Percentiles rank a stretch among this genome's conserved stretches.
These are phyloP conservation scores for Mirza zaza DNA, from an alignment of 2,113 vertebrate genomes.

Conservation along the genomic window DNA sequence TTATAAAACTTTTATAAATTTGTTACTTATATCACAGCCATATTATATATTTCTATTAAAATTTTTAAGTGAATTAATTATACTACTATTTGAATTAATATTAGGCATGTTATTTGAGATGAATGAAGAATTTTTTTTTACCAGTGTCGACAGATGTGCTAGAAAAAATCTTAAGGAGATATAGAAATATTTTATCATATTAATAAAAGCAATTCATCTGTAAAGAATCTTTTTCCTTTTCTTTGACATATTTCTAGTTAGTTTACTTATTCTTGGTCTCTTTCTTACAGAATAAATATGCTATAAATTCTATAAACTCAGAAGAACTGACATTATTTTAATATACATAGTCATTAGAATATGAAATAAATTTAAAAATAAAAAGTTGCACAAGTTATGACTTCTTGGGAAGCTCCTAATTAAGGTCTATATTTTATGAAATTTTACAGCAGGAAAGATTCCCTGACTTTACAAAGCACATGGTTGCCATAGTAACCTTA, in stretches of 20 bases:
- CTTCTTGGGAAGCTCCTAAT: not conserved
- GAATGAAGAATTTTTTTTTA: not conserved
- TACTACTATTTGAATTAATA: not conserved
- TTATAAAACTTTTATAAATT: not conserved
- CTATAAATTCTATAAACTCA: not conserved
- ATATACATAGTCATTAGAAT: not conserved
- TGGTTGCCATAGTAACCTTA: constrained; percentile 23
- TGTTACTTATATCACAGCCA: not conserved
- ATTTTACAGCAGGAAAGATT: not conserved
- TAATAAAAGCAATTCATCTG: not conserved
- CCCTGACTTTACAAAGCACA: not conserved
- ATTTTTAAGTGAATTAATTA: not conserved
- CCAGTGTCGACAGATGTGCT: not conserved
- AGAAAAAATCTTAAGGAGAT: not conserved
- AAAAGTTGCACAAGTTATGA: not conserved
- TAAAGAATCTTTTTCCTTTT: not conserved
- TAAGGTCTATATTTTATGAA: not conserved
- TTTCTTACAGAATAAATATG: not conserved
- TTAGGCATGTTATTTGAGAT: not conserved
- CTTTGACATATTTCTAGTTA: not conserved
- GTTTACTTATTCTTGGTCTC: not conserved
- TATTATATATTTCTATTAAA: not conserved
- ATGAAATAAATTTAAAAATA: not conserved
- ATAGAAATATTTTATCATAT: not conserved
- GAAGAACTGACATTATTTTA: not conserved